Conservation (phyloP, 2,113 vertebrate genomes). For the Pteronura brasiliensis region DNA sequence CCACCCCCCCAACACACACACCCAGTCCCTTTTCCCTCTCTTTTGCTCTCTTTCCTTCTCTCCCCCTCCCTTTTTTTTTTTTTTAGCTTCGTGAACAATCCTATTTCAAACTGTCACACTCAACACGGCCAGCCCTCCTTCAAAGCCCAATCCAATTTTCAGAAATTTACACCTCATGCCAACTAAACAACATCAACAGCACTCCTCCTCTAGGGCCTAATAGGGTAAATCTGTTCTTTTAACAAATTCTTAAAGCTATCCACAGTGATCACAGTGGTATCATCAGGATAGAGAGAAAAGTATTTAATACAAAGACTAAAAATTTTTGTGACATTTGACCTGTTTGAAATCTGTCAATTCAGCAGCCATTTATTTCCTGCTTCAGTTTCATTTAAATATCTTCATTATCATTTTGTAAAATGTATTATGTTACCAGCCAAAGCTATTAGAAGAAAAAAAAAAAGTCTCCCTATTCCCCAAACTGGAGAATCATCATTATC, state of each 20-base stretch:
- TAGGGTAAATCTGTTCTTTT: conserved; percentile 45
- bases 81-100: conserved; percentile 11
- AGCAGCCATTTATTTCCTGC: conserved; percentile 72
- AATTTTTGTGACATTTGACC: conserved; percentile 54
- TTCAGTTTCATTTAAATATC: conserved; percentile 76
- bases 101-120: conserved; percentile 37
- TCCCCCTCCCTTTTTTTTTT: not conserved
- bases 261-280: conserved; percentile 34
- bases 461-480: conserved; percentile 64
- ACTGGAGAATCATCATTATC: conserved; percentile 73
- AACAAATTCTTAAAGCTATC: conserved; percentile 54
- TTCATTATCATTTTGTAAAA: conserved; percentile 78
- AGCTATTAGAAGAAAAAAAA: conserved; percentile 74
- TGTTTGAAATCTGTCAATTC: conserved; percentile 61
- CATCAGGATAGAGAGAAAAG: conserved; percentile 44
- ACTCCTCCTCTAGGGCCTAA: conserved; percentile 31
- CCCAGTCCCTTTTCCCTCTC: not conserved
- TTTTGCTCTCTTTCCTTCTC: no score
- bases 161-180: conserved; percentile 42
- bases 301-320: conserved; percentile 59
- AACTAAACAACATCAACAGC: conserved; percentile 47
- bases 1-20: no score
- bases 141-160: conserved; percentile 56
- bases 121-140: conserved; percentile 36
- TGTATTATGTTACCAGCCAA: conserved; percentile 77